Percentiles rank a stretch among this genome's conserved stretches.
phyloP scores from a whole-genome alignment of 2,888 invertebrate genomes.

The Brenthis hecate region DNA sequence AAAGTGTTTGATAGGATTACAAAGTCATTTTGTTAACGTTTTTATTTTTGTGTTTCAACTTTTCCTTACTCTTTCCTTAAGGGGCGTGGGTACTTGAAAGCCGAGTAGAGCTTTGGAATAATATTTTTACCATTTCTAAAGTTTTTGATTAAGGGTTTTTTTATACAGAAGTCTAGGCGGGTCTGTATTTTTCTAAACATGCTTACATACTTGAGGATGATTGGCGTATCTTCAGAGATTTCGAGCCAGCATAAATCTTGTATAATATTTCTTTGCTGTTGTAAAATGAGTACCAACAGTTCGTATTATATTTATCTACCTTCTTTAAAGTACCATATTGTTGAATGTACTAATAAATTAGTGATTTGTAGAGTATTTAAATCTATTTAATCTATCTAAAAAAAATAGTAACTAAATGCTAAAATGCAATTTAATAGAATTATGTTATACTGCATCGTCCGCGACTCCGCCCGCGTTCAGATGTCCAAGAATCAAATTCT shows the following conservation, averaged over 20 bases:
- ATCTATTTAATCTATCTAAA: no score
- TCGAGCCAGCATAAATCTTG: slow-evolving; percentile 13
- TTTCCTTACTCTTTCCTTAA: slow-evolving; percentile 36
- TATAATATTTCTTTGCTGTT: slow-evolving; percentile 16
- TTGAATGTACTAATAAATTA: not conserved
- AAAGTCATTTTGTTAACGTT: slow-evolving; percentile 38
- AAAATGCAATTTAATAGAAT: no score
- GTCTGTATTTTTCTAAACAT: slow-evolving; percentile 16
- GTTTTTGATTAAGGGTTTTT: slow-evolving; percentile 34
- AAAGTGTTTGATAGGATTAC: slow-evolving; percentile 43
- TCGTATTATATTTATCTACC: not conserved
- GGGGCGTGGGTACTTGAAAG: slow-evolving; percentile 31
- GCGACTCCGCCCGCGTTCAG: no score
- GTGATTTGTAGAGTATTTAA: no score
- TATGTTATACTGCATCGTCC: no score
- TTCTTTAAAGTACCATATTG: slow-evolving; percentile 9
- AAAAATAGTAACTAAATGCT: no score
- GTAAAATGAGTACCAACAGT: slow-evolving; percentile 14
- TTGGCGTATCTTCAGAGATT: slow-evolving; percentile 16
- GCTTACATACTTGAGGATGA: slow-evolving; percentile 16
- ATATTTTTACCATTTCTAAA: slow-evolving; percentile 30
- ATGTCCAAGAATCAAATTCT: no score
- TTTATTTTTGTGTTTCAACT: slow-evolving; percentile 37
- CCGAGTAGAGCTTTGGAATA: slow-evolving; percentile 28
- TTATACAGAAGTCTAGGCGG: slow-evolving; percentile 12